Percentiles rank a stretch among this genome's conserved stretches.
phyloP scores from a whole-genome alignment of 2,888 invertebrate genomes.

The Dione vanillae region DNA sequence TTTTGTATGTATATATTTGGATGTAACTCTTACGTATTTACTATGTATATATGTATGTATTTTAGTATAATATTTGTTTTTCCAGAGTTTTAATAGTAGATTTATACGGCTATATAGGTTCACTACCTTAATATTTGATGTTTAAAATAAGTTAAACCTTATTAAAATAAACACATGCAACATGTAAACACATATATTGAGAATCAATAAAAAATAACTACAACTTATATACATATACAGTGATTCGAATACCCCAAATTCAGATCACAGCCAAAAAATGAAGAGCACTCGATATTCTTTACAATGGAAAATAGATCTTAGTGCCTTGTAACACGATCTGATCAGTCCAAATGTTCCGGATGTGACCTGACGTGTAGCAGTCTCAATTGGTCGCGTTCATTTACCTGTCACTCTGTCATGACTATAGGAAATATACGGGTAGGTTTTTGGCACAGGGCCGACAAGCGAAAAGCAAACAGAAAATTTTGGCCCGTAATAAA shows the following conservation, averaged over 20 bases:
- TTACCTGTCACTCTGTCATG: conserved; percentile 54
- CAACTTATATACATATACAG: background rate
- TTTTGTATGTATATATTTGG: background rate
- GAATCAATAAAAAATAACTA: conserved; percentile 12
- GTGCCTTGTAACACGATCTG: conserved; percentile 28
- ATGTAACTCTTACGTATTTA: background rate
- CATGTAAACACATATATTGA: background rate
- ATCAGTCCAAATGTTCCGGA: conserved; percentile 33
- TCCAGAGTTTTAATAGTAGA: too few species aligned
- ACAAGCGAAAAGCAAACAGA: background rate
- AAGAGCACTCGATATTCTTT: conserved; percentile 19
- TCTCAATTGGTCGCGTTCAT: conserved; percentile 54
- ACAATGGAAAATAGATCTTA: conserved; percentile 32
- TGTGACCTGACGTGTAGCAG: conserved; percentile 53
- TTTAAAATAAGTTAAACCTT: too few species aligned
- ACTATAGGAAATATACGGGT: conserved; percentile 44
- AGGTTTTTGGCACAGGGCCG: conserved; percentile 22
- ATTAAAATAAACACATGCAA: background rate
- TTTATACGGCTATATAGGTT: too few species aligned
- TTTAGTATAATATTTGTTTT: too few species aligned
- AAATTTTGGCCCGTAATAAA: conserved; percentile 17
- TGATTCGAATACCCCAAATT: conserved; percentile 22
- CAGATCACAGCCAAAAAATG: conserved; percentile 29
- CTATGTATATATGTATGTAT: background rate
- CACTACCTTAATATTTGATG: too few species aligned